Percentiles rank a stretch among this genome's conserved stretches.
These are phyloP conservation scores for Meleagris gallopavo DNA, from an alignment of 2,113 vertebrate genomes.

Conservation along the genomic window DNA sequence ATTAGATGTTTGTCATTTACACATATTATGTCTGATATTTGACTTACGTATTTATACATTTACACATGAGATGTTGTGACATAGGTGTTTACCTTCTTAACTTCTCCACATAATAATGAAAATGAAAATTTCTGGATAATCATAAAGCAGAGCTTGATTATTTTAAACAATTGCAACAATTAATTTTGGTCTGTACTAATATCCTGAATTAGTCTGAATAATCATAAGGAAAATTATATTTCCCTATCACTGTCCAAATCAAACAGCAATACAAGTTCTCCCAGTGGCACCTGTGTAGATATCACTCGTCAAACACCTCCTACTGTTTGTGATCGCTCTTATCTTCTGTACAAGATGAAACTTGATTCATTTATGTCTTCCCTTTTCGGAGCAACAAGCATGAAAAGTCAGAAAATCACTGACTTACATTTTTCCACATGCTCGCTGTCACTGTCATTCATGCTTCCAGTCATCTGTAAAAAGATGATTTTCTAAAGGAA, in stretches of 20 bases:
- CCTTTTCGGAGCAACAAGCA: background rate
- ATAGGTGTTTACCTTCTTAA: background rate
- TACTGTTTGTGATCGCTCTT: conserved; percentile 4
- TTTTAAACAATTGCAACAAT: conserved; percentile 50
- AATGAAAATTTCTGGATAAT: background rate
- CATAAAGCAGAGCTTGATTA: conserved; percentile 10
- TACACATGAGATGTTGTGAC: background rate
- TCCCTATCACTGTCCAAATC: background rate
- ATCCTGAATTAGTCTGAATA: conserved; percentile 38
- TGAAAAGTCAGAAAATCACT: background rate
- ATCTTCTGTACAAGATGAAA: conserved; percentile 41
- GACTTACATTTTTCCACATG: background rate
- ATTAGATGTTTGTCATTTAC: conserved; percentile 15
- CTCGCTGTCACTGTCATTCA: background rate
- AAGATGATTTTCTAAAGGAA: background rate
- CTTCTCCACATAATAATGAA: background rate
- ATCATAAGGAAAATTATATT: conserved; percentile 21
- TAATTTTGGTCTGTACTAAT: conserved; percentile 29
- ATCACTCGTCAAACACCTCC: conserved; percentile 31
- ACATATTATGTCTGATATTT: background rate
- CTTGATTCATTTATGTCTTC: conserved; percentile 16
- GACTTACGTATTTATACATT: background rate
- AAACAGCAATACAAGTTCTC: conserved; percentile 37
- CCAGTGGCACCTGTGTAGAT: background rate
- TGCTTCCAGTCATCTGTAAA: background rate